Percentiles rank a stretch among this genome's conserved stretches.
These are phyloP conservation scores for Nasalis larvatus DNA, from an alignment of 2,113 vertebrate genomes.

Conservation along the genomic window DNA sequence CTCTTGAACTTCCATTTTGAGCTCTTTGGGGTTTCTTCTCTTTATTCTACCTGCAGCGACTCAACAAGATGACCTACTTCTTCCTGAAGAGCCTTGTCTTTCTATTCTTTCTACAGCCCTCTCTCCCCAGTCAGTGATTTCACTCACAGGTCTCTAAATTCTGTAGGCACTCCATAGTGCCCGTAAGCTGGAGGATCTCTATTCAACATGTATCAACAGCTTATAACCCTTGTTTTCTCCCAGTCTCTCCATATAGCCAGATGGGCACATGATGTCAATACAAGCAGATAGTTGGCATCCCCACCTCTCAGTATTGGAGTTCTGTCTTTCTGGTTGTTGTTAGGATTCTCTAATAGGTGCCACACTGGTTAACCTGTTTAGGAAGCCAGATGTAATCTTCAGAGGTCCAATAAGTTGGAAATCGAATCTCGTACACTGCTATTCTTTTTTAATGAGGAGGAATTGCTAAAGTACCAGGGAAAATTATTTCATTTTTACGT, in stretches of 20 bases:
- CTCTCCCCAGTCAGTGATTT: not conserved
- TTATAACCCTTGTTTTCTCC: not conserved
- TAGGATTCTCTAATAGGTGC: not conserved
- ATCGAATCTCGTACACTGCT: not conserved
- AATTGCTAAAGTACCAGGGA: not conserved
- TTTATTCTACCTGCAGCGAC: not conserved
- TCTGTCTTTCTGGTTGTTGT: not conserved
- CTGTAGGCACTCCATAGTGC: not conserved
- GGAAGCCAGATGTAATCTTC: not conserved
- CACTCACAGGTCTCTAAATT: not conserved
- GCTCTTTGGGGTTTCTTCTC: not conserved
- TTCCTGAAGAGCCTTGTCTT: not conserved
- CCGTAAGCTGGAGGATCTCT: not conserved
- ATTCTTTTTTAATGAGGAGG: not conserved
- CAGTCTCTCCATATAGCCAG: not conserved
- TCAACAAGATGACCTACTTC: not conserved
- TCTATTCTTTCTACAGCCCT: not conserved
- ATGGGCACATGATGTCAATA: rapidly evolving
- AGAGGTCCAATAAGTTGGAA: not conserved
- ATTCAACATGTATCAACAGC: not conserved
- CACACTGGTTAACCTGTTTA: not conserved
- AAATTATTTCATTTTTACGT: not conserved
- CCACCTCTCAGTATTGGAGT: not conserved
- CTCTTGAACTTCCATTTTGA: not conserved
- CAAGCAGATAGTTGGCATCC: not conserved